Conservation (phyloP, 2,797 vertebrate species). For the Eupleurogrammus muticus region DNA sequence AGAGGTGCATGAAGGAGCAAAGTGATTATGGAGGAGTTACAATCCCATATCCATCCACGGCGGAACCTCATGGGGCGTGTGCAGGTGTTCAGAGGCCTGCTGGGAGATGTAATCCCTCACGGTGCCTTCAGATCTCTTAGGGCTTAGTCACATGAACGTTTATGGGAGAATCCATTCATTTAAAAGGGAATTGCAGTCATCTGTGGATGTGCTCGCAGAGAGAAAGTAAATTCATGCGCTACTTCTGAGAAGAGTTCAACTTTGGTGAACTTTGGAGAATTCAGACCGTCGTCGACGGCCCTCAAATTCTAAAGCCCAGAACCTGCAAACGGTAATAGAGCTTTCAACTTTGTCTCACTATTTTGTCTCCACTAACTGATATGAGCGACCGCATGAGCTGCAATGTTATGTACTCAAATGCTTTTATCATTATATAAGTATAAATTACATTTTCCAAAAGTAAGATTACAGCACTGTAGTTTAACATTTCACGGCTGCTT, state of each 20-base stretch:
- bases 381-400: too few species aligned
- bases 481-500: too few species aligned
- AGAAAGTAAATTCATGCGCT: conserved; percentile 2
- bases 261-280: neutral
- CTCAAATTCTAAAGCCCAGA: neutral
- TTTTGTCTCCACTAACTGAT: neutral
- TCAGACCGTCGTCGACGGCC: neutral
- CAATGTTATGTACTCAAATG: too few species aligned
- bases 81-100: conserved; percentile 43
- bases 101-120: conserved; percentile 14
- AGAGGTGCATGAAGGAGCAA: conserved; percentile 28
- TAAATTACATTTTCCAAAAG: too few species aligned
- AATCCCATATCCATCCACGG: conserved; percentile 15
- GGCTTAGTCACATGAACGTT: conserved; percentile 2
- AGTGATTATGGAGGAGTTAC: conserved; percentile 6
- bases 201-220: neutral
- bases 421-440: too few species aligned
- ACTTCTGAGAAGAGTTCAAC: neutral
- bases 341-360: neutral
- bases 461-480: too few species aligned
- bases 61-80: conserved; percentile 27
- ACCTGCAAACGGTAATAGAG: neutral
- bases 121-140: conserved; percentile 4
- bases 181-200: neutral
- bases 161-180: neutral